Evolutionary conservation across 2,888 invertebrate genomes (phyloP).

Genomic region (Nomada flava): DNA sequence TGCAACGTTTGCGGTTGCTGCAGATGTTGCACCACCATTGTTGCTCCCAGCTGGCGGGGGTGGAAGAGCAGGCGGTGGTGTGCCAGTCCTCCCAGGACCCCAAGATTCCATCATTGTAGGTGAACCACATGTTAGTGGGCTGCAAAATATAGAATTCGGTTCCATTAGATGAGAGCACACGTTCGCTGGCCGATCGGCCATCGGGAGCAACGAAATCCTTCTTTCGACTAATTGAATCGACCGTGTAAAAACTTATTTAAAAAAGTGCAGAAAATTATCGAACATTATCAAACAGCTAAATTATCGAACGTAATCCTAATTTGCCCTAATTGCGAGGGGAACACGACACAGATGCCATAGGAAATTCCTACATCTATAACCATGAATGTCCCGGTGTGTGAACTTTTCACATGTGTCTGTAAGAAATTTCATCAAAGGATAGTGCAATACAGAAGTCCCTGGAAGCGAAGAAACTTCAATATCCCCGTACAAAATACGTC

Average conservation of each 20-base stretch:
- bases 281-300: background rate
- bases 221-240: no score
- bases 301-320: background rate
- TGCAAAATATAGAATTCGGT: conserved; percentile 68
- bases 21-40: conserved; percentile 76
- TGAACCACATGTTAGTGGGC: conserved; percentile 86
- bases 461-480: background rate
- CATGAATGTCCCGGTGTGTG: background rate
- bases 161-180: conserved; percentile 42
- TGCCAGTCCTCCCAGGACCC: conserved; percentile 79
- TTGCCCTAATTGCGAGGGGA: background rate
- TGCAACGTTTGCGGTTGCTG: conserved; percentile 69
- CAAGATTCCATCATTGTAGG: conserved; percentile 85
- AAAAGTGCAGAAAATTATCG: background rate
- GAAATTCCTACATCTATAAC: background rate
- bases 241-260: background rate
- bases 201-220: background rate
- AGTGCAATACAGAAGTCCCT: background rate
- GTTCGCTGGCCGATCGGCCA: background rate
- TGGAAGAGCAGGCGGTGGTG: conserved; percentile 77
- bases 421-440: background rate
- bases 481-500: no score
- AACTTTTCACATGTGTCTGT: background rate
- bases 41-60: conserved; percentile 74
- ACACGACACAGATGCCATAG: background rate